A percentile compares a stretch with the other conserved stretches of the same genome.
phyloP scores from a whole-genome alignment of 2,888 invertebrate genomes.

The Saturnia pavonia region DNA sequence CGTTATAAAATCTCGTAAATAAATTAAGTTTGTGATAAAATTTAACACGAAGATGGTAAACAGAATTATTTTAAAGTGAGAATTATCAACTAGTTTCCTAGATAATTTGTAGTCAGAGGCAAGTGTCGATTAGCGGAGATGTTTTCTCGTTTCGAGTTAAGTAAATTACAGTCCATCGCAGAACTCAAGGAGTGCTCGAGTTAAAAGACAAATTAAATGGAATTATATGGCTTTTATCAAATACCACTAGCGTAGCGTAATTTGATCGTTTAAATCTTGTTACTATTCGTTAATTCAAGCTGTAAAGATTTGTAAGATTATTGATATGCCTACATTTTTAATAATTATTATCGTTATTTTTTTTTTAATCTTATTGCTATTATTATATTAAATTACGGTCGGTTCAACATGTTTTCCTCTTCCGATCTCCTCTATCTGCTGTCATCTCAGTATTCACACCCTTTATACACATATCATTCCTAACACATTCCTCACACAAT shows the following conservation, averaged over 20 bases:
- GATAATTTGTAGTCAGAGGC: conserved; percentile 11
- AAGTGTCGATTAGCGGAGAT: conserved; percentile 12
- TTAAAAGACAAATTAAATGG: conserved; percentile 47
- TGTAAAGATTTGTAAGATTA: no score
- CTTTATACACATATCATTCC: no score
- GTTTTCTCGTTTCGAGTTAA: conserved; percentile 23
- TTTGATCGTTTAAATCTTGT: no score
- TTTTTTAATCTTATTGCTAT: no score
- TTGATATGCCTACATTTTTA: no score
- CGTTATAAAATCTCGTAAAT: background rate
- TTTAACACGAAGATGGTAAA: background rate
- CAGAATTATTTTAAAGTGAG: background rate
- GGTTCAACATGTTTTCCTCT: no score
- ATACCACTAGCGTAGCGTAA: no score
- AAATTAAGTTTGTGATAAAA: background rate
- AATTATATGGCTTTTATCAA: conserved; percentile 17
- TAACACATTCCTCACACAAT: no score
- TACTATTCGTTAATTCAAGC: background rate
- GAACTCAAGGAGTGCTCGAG: conserved; percentile 38
- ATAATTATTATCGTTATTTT: no score
- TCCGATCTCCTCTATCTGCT: no score
- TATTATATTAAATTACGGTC: no score
- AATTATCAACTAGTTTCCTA: conserved; percentile 1
- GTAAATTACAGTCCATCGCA: conserved; percentile 43
- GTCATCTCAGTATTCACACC: no score